Percentiles rank a stretch among this genome's conserved stretches.
Evolutionary conservation across 2,888 invertebrate species (phyloP).

Genomic region (Pterobdella sp.): DNA sequence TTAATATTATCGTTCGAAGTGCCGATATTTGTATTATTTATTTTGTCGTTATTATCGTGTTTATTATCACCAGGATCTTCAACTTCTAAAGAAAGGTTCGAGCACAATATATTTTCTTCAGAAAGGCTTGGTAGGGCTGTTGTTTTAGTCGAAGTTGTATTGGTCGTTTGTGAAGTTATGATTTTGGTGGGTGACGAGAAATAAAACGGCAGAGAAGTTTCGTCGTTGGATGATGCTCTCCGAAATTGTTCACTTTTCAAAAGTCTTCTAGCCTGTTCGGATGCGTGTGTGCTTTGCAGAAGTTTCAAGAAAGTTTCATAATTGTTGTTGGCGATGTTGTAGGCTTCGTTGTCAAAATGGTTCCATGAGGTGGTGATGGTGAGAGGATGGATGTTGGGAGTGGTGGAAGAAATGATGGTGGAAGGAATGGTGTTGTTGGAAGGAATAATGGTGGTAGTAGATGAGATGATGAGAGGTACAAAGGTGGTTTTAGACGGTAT

Average conservation of each 20-base stretch:
- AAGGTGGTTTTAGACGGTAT: too few species aligned
- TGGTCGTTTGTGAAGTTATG: too few species aligned
- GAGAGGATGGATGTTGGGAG: neutral
- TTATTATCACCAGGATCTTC: too few species aligned
- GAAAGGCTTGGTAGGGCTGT: too few species aligned
- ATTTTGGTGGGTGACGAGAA: too few species aligned
- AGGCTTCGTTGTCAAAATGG: neutral
- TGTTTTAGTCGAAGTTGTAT: neutral
- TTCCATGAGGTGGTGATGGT: neutral
- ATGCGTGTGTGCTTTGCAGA: neutral
- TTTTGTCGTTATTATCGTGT: neutral
- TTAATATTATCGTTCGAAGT: neutral
- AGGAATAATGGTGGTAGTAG: neutral
- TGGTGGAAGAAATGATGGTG: neutral
- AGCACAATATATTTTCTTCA: too few species aligned
- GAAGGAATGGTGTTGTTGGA: neutral
- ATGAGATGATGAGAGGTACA: too few species aligned
- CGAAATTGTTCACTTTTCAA: neutral
- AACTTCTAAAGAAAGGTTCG: too few species aligned
- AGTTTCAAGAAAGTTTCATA: slow-evolving; percentile 5
- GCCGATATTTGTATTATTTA: neutral
- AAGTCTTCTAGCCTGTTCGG: neutral
- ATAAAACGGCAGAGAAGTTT: neutral
- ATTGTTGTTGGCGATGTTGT: slow-evolving; percentile 7
- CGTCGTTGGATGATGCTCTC: neutral